Base-by-base conservation (phyloP, 2,797 vertebrate species). In the Rhynchotus rufescens region DNA sequence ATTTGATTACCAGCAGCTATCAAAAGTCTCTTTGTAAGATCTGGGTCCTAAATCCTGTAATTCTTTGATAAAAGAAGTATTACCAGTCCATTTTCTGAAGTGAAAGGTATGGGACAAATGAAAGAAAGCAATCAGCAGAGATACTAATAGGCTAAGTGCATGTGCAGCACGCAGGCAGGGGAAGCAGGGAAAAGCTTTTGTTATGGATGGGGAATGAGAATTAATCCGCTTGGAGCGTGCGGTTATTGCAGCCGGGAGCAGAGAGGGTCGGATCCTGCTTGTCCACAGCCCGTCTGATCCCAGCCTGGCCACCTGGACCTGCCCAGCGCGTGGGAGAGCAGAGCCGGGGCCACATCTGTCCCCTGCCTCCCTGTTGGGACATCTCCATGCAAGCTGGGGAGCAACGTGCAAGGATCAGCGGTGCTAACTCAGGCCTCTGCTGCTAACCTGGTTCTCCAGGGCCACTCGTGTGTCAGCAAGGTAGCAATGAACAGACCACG, bases 31-130 rank as follows among this genome's bases (percentile, higher is more conserved):
- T 99, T 98, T 97, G 98, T 98, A 96, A 91, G 65, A 97, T 96
- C 89, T 95, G 88, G 97, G 98, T 97, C 97, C 97, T 97, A 99
- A 99, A 99, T 99, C 99, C 98, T 98, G 97, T 99, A 99, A 99
- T 99, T 99, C 99, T 98, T 97, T 98, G 98, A 98, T 98, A 98
- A 98, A 98, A 98, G 97, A 97, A 97, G 98, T 97, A 98, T 98
- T 98, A 98, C 98, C 97, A 67, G 96, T 93, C 97, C 98, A 97
- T 98, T 98, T 97, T 98, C 98, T 98, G 98, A 98, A 98, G 98
- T 98, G 98, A 98, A 98, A 98, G 98, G 98, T 98, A 98, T 59
- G 94, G 93, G 96, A 92, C 94, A 89, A 84, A 95, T 97, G 97
- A 98, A 97, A 98, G 98, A 98, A 98, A 98, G 98, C 98, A 98